Base-by-base conservation (phyloP, 2,888 invertebrate species). In the Notodonta dromedarius region DNA sequence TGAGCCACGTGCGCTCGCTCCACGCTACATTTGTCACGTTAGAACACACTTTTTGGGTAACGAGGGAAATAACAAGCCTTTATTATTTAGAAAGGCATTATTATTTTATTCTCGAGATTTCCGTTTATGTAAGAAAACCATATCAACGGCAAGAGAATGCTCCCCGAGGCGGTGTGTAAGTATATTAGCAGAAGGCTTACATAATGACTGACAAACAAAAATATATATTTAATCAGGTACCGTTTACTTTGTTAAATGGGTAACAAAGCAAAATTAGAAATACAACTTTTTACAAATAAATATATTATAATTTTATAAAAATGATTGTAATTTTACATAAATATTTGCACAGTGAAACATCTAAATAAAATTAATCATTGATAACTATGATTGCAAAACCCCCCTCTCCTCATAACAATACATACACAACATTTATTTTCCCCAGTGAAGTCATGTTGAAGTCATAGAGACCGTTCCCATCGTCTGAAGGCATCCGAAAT, bases 1-100 rank as follows among this genome's bases (percentile, higher is more conserved):
- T 24, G 2, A 24, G 24, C 24, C 24, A 24, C 24, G 24, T 24
- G 24, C 24, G 24, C 24, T 24, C 54, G 66, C 57, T 58, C 57
- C 65, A 76, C 74, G 78, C 73, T 74, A 81, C 78, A 79, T 82
- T 83, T 77, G 69, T 69, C 72, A 60, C 70, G 64, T 73, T 69
- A 70, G 60, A 67, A 65, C 61, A 73, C 59, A 74, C 61, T 71
- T 78, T 76, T 76, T 70, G 60, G 66, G 60, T 73, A 77, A 71
- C 64, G 59, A 73, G 57, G 65, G 71, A 77, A 80, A 76, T 72
- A 35, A 35, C 7, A 71, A 66, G 55, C 57, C 70, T 73, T 77
- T 63, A 78, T 78, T 74, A 69, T 77, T 77, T 69, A 74, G 68
- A 65, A 74, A 72, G 73, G 39, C 59, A 62, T 69, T 73, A 70